Percentiles rank a stretch among this genome's conserved stretches.
These are phyloP conservation scores for Choloepus hoffmanni DNA, from an alignment of 2,113 vertebrate genomes.

Conservation along the genomic window DNA sequence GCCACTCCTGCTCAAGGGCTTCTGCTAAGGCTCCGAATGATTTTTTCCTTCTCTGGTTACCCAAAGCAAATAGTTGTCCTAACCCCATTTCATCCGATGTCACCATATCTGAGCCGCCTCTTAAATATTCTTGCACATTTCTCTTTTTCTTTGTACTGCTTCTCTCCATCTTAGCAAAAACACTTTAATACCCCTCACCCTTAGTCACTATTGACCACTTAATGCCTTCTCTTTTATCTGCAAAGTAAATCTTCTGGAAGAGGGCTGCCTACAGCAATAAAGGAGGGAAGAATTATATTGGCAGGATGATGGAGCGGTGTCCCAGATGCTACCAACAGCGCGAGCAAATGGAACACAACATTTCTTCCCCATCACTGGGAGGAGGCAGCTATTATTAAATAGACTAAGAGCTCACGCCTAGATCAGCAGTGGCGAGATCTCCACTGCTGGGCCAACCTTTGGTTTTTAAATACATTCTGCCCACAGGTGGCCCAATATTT, in stretches of 20 bases:
- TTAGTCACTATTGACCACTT: slow-evolving; percentile 15
- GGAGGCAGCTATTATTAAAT: not conserved
- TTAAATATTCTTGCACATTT: not conserved
- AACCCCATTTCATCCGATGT: not conserved
- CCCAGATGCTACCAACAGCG: not conserved
- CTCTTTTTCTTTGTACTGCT: not conserved
- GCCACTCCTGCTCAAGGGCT: not conserved
- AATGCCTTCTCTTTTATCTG: slow-evolving; percentile 35
- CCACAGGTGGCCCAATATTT: not conserved
- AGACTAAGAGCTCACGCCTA: not conserved
- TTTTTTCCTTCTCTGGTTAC: slow-evolving; percentile 53
- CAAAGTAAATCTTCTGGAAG: not conserved
- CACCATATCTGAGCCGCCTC: not conserved
- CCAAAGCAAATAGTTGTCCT: not conserved
- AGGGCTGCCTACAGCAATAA: not conserved
- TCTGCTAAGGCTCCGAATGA: not conserved
- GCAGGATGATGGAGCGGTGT: not conserved
- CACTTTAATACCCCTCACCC: not conserved
- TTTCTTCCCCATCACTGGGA: not conserved
- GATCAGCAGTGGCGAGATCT: not conserved
- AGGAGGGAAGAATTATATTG: not conserved
- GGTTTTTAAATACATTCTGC: slow-evolving; percentile 36
- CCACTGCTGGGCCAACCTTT: slow-evolving; percentile 11
- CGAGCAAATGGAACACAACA: not conserved
- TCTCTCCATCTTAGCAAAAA: not conserved